These are phyloP conservation scores for Antheraea assamensis DNA, from an alignment of 2,888 invertebrate genomes.

Conservation along the genomic window DNA sequence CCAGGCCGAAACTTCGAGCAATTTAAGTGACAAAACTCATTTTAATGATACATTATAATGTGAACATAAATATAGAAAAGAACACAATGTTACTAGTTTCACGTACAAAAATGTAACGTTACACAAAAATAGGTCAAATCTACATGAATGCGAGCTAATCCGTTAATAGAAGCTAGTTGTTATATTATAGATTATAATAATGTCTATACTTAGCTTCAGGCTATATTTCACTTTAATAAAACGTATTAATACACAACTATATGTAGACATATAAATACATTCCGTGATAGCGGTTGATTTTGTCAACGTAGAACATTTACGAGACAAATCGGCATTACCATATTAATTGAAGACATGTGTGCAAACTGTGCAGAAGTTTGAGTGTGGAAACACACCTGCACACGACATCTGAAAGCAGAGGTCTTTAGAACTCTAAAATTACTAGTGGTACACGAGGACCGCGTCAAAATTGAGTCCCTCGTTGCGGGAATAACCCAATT, in stretches of 20 bases:
- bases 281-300: background rate
- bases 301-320: slow-evolving; percentile 14
- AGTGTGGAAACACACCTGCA: slow-evolving; percentile 58
- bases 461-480: slow-evolving; percentile 53
- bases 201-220: no score
- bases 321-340: slow-evolving; percentile 35
- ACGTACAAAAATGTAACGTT: no score
- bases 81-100: no score
- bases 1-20: no score
- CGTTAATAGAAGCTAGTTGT: no score
- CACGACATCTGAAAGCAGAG: slow-evolving; percentile 52
- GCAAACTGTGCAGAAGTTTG: slow-evolving; percentile 32
- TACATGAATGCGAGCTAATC: no score
- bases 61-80: no score
- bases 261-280: background rate
- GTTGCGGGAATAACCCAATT: slow-evolving; percentile 54
- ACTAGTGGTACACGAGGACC: slow-evolving; percentile 40
- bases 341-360: slow-evolving; percentile 30
- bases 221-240: background rate
- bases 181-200: no score
- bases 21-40: no score
- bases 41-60: no score
- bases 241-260: background rate
- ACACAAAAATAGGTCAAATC: no score
- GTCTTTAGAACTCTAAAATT: slow-evolving; percentile 54